Evolutionary conservation across 2,888 invertebrate species (phyloP), one percentile per base, ranked within the genome.

Genomic region (Himalopsyche kuldschensis): DNA sequence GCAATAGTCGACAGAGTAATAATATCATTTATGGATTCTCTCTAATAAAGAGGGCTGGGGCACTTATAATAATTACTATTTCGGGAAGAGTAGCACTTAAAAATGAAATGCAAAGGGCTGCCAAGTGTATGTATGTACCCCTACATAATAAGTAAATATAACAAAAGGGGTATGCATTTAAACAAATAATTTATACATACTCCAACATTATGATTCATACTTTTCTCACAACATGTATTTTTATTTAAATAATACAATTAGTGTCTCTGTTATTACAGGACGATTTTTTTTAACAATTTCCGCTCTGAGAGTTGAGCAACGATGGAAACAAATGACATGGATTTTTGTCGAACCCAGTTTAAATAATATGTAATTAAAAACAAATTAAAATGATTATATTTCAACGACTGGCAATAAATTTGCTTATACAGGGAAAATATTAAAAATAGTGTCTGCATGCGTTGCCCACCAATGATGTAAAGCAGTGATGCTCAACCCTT

Each of bases 321-420:
- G 35, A 10, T 35, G 10, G 35, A 10, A 5, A 35, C 4, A 35
- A 35, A 35, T 4, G n/a, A 35, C 1, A 35, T 10, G 35, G n/a
- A 35, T 8, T 35, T 35, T 31, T 35, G 15, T 48, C 11, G 20
- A 35, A 85, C 86, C 86, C 86, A 86, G 86, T 87, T 87, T 84
- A 84, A 87, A 87, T 27, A n/a, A n/a, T n/a, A n/a, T n/a, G n/a
- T n/a, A n/a, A n/a, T n/a, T n/a, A n/a, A n/a, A n/a, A n/a, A n/a
- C n/a, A n/a, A n/a, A n/a, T n/a, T n/a, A n/a, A n/a, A n/a, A n/a
- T n/a, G n/a, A n/a, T n/a, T n/a, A n/a, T n/a, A n/a, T n/a, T n/a
- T n/a, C n/a, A n/a, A n/a, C n/a, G n/a, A n/a, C n/a, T n/a, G n/a
- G n/a, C n/a, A n/a, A n/a, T n/a, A n/a, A n/a, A n/a, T n/a, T n/a